These are phyloP conservation scores for Ammospiza nelsoni DNA, from an alignment of 2,113 vertebrate species.

Conservation along the genomic window DNA sequence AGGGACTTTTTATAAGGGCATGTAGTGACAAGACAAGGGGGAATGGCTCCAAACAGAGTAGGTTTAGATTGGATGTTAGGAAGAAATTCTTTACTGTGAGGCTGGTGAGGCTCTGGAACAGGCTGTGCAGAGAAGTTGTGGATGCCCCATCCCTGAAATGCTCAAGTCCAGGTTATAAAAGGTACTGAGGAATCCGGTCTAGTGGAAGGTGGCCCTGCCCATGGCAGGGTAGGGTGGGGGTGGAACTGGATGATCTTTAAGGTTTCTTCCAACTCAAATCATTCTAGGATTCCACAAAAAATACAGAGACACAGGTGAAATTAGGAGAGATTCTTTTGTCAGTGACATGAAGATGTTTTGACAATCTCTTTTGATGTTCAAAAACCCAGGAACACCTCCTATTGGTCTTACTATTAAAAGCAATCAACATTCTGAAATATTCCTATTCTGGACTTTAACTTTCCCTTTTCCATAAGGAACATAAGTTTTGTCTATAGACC, in stretches of 20 bases:
- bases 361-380: neutral
- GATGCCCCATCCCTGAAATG: neutral
- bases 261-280: neutral
- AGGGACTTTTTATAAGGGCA: neutral
- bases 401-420: neutral
- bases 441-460: neutral
- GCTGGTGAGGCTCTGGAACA: neutral
- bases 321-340: neutral
- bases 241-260: neutral
- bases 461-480: neutral
- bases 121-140: neutral
- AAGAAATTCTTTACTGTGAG: neutral
- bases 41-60: neutral
- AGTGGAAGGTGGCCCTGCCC: neutral
- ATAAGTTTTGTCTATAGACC: neutral
- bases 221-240: rapidly evolving
- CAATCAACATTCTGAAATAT: neutral
- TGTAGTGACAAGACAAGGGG: neutral
- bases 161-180: neutral
- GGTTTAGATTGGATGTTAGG: neutral
- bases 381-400: neutral
- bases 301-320: neutral
- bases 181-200: neutral
- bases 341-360: neutral
- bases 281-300: neutral